phyloP scores from a whole-genome alignment of 2,113 vertebrate genomes.

The Colossoma macropomum region DNA sequence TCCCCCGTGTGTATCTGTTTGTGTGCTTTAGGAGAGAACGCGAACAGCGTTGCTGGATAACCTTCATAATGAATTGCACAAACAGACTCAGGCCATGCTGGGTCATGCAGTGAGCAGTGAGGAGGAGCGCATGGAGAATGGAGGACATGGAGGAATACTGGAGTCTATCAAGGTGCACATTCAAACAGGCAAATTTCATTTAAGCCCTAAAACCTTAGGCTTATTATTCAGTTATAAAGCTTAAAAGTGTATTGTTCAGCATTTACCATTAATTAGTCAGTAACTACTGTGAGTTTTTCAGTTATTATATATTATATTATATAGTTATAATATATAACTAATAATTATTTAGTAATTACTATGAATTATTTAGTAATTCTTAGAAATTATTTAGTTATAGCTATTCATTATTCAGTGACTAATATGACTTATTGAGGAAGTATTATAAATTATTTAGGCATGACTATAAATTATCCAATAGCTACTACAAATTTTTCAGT shows the following conservation, averaged over 20 bases:
- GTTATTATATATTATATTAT: too few species aligned
- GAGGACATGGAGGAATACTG: slow-evolving; percentile 90
- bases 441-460: not conserved
- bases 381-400: not conserved
- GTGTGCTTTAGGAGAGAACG: slow-evolving; percentile 83
- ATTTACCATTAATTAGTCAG: not conserved
- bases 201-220: not conserved
- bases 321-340: too few species aligned
- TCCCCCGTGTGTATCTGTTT: slow-evolving; percentile 13
- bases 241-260: not conserved
- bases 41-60: slow-evolving; percentile 88
- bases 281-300: not conserved
- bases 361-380: not conserved
- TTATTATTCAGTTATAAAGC: not conserved
- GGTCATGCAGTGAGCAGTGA: slow-evolving; percentile 79
- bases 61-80: slow-evolving; percentile 89
- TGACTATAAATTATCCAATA: too few species aligned
- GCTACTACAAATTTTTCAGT: not conserved
- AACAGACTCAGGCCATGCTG: slow-evolving; percentile 90
- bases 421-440: not conserved
- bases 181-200: not conserved
- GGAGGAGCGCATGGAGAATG: slow-evolving; percentile 92
- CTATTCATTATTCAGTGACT: not conserved
- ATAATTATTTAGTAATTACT: not conserved
- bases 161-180: slow-evolving; percentile 92